Conservation (phyloP, 2,797 vertebrate species). For the Diplodus sargus region DNA sequence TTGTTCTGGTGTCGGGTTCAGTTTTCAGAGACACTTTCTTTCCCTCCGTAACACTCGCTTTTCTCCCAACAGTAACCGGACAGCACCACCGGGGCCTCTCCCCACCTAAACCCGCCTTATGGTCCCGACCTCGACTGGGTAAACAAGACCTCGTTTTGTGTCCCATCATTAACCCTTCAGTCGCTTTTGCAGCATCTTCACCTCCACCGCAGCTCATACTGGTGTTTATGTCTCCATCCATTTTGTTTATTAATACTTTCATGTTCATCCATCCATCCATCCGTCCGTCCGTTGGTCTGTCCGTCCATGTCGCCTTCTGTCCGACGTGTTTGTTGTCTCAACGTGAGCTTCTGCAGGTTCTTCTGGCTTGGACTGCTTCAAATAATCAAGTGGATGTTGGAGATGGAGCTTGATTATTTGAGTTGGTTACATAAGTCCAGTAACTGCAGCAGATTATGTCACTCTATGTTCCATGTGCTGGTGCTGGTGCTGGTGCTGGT, state of each 20-base stretch:
- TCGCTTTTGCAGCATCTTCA: constrained; percentile 53
- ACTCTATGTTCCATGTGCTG: constrained; percentile 36
- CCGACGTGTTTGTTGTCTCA: constrained; percentile 51
- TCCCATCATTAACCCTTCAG: constrained; percentile 71
- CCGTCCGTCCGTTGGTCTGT: constrained; percentile 49
- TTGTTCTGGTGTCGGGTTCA: constrained; percentile 39
- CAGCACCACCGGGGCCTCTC: constrained; percentile 79
- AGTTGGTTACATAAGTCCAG: constrained; percentile 41
- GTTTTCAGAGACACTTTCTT: constrained; percentile 37
- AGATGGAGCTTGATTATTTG: constrained; percentile 56
- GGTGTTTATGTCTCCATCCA: constrained; percentile 61
- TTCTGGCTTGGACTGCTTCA: constrained; percentile 37
- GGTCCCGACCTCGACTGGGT: constrained; percentile 81
- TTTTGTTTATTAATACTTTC: constrained; percentile 56
- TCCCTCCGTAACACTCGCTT: constrained; percentile 68
- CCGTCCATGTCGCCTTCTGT: constrained; percentile 43
- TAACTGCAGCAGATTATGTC: constrained; percentile 16
- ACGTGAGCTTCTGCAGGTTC: constrained; percentile 69
- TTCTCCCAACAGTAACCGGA: constrained; percentile 82
- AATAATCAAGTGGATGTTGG: constrained; percentile 53
- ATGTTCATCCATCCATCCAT: constrained; percentile 47
- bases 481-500: background rate
- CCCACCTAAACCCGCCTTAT: constrained; percentile 75
- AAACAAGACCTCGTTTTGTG: constrained; percentile 72
- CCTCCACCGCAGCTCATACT: constrained; percentile 52